Evolutionary conservation across 2,113 vertebrate genomes (phyloP), one percentile per base, ranked within the genome.

Genomic region (Crotalus viridis): DNA sequence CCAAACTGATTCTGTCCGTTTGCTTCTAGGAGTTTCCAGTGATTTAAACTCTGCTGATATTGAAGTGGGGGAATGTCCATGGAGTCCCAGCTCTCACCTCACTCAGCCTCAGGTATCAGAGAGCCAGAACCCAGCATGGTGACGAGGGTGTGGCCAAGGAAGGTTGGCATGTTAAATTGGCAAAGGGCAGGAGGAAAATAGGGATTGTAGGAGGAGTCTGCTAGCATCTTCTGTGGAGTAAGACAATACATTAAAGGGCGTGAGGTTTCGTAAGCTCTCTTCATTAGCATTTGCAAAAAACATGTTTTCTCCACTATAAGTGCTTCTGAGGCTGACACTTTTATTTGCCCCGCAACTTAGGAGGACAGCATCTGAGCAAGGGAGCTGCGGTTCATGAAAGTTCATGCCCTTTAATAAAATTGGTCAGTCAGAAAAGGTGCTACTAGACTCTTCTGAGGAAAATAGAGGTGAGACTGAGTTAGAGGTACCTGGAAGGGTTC

Each of bases 1-100:
- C n/a, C 17, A 54, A 39, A 13, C 24, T 89, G 56, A 91, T 33
- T 64, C 81, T 89, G 26, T 13, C 81, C 1, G 4, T 64, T 64
- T 54, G 24, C 46, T 88, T 90, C 61, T 87, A 93, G 94, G 86
- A n/a, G 61, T 86, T 85, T 85, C 91, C 89, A 91, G 89, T 6
- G 55, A 94, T 88, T 87, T 91, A 51, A 90, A 93, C 33, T 64
- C 74, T 0, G 92, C 91, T 28, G 91, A 92, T 56, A 93, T 94
- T 19, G 90, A 91, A 19, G 92, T 94, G 64, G 92, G 92, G 2
- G 89, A 93, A 88, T 55, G 59, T 81, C 59, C 57, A 10, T 52
- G 57, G 81, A 92, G 81, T 10, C 93, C 55, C 24, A 87, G 19
- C 51, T 92, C 46, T 59, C 85, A 33, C 59, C 24, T 74, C 8